Evolutionary conservation across 2,113 vertebrate genomes (phyloP), one percentile per base, ranked within the genome.

Genomic region (Amblyopsis rosae): DNA sequence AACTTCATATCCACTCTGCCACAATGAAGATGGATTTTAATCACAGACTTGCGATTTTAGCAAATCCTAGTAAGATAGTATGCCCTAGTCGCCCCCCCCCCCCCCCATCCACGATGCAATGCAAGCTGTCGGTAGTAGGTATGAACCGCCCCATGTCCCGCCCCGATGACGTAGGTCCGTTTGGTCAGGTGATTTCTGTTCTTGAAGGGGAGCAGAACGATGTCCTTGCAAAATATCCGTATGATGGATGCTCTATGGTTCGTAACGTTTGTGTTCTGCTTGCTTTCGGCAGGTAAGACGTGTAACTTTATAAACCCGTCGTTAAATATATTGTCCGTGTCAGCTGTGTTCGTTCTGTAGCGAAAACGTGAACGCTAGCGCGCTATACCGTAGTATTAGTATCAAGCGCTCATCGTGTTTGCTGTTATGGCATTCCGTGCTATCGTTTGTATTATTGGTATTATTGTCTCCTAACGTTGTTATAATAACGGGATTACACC

Each of bases 161-260:
- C 35, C 35, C 35, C 35, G 9, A 60, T 77, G 77, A 76, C 77
- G 55, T 26, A 26, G 26, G 26, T 26, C 26, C 26, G 26, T 70
- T 48, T 7, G 50, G 81, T 91, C 88, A 91, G 73, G 67, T 90
- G 90, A 89, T 72, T 61, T 3, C 47, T 48, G 71, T 73, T 54
- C 16, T 35, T 13, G 12, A 41, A 59, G 71, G 70, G 57, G 46
- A 46, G 35, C n/a, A 81, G 75, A 66, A 85, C 82, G 69, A 88
- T 84, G 82, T 82, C 83, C 77, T 61, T 67, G 75, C 72, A 62
- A 32, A 66, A 12, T 73, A 65, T 47, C 0, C 4, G 55, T 65
- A 83, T 74, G 83, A 89, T 89, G 90, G 72, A 84, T 58, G 62
- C 75, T 69, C 59, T 72, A 33, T 75, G 82, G 17, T 72, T 62